phyloP scores from a whole-genome alignment of 2,888 invertebrate species.

The Alloscopus bannaensis region DNA sequence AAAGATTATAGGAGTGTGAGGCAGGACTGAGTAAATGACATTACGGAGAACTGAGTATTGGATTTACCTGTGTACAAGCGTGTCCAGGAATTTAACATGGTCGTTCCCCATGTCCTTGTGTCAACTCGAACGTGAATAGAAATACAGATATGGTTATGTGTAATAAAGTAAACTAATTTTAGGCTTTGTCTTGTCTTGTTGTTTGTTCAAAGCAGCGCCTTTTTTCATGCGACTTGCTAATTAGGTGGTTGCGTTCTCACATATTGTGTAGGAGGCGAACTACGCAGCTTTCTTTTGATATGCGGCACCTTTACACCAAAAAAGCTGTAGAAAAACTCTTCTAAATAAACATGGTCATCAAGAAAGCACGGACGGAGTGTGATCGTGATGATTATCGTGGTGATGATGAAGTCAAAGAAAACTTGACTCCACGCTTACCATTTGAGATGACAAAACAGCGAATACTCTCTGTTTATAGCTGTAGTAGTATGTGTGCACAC shows the following conservation, averaged over 20 bases:
- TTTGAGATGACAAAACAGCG: too few relatives aligned
- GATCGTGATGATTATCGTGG: conserved; percentile 47
- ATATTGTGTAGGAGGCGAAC: too few relatives aligned
- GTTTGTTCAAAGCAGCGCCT: not conserved
- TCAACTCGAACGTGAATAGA: not conserved
- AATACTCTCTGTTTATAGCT: not conserved
- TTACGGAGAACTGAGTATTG: too few relatives aligned
- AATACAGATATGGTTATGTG: not conserved
- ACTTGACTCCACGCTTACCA: conserved; percentile 8
- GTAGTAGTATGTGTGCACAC: not conserved
- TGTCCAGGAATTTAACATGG: not conserved
- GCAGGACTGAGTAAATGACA: too few relatives aligned
- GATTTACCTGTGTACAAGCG: too few relatives aligned
- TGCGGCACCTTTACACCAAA: too few relatives aligned
- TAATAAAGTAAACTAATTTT: not conserved
- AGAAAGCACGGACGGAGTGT: conserved; percentile 19
- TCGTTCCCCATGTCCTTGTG: not conserved
- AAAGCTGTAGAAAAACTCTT: not conserved
- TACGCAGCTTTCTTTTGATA: too few relatives aligned
- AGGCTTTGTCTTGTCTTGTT: conserved; percentile 11
- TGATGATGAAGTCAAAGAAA: conserved; percentile 45
- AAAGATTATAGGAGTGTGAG: too few relatives aligned
- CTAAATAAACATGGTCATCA: conserved; percentile 38
- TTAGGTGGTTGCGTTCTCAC: conserved; percentile 42
- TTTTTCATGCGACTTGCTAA: conserved; percentile 43